Conservation (phyloP, 2,797 vertebrate species). For the Acanthurus lineatus region DNA sequence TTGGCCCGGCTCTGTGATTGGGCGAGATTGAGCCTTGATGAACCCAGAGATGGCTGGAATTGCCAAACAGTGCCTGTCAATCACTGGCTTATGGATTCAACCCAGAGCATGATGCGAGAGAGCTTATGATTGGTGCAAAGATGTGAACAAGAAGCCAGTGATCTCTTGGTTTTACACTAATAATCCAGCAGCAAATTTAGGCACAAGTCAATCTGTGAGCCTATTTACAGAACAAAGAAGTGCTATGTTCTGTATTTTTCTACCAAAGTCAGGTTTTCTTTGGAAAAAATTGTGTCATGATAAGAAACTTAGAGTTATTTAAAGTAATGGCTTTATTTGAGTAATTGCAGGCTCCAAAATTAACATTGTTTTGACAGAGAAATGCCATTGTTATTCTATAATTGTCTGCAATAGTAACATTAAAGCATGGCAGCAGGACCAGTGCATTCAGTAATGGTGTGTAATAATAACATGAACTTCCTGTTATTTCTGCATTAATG, state of each 20-base stretch:
- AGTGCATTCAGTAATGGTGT: constrained; percentile 61
- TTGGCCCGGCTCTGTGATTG: constrained; percentile 80
- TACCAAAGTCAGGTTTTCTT: constrained; percentile 30
- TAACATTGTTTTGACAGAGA: constrained; percentile 63
- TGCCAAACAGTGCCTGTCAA: constrained; percentile 81
- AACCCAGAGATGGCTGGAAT: constrained; percentile 69
- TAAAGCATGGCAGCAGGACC: constrained; percentile 55
- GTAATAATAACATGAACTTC: constrained; percentile 74
- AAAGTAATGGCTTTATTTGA: constrained; percentile 60
- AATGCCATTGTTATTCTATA: constrained; percentile 63
- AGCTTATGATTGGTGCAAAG: constrained; percentile 58
- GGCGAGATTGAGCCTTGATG: constrained; percentile 72
- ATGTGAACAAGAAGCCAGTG: constrained; percentile 21
- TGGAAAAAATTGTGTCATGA: constrained; percentile 42
- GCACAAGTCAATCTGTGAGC: constrained; percentile 29
- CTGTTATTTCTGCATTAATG: constrained; percentile 73
- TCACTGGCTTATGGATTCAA: constrained; percentile 73
- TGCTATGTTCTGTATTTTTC: constrained; percentile 37
- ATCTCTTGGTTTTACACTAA: constrained; percentile 24
- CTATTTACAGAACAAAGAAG: constrained; percentile 56
- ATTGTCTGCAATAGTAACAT: constrained; percentile 74
- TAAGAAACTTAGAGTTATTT: constrained; percentile 56
- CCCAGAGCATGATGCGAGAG: constrained; percentile 55
- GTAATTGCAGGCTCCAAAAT: constrained; percentile 58
- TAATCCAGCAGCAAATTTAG: constrained; percentile 34